A percentile compares a stretch with the other conserved stretches of the same genome.
These are phyloP conservation scores for Avahi laniger DNA, from an alignment of 2,797 vertebrate species.

Conservation along the genomic window DNA sequence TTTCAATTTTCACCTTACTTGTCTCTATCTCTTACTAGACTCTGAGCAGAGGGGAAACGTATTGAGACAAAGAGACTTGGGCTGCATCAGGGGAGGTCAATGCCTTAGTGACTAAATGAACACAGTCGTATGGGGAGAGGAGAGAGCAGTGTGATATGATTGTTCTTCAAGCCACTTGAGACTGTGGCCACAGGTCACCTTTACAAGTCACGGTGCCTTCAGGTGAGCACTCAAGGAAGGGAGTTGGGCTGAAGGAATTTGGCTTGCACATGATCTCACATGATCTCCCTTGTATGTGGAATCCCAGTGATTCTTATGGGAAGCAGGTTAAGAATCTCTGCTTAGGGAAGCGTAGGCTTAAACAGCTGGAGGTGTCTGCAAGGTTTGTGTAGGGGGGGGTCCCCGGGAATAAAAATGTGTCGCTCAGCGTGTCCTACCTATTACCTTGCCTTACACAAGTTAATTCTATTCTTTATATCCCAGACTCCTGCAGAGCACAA, in stretches of 20 bases:
- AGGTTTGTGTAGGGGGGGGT: neutral
- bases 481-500: neutral
- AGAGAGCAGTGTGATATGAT: neutral
- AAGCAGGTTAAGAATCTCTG: neutral
- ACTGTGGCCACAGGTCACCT: neutral
- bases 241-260: neutral
- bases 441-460: neutral
- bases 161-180: neutral
- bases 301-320: neutral
- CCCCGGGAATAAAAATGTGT: neutral
- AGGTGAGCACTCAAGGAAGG: neutral
- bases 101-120: neutral
- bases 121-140: rapidly evolving
- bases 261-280: neutral
- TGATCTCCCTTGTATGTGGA: neutral
- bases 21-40: neutral
- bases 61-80: neutral
- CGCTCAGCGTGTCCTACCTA: neutral
- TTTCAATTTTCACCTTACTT: neutral
- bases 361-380: neutral
- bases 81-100: neutral
- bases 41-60: neutral
- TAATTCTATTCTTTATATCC: neutral
- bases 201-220: neutral
- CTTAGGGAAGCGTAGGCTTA: neutral